A percentile compares a stretch with the other conserved stretches of the same genome.
Conservation (phyloP, 2,113 vertebrate species). For the Recurvirostra avosetta region DNA sequence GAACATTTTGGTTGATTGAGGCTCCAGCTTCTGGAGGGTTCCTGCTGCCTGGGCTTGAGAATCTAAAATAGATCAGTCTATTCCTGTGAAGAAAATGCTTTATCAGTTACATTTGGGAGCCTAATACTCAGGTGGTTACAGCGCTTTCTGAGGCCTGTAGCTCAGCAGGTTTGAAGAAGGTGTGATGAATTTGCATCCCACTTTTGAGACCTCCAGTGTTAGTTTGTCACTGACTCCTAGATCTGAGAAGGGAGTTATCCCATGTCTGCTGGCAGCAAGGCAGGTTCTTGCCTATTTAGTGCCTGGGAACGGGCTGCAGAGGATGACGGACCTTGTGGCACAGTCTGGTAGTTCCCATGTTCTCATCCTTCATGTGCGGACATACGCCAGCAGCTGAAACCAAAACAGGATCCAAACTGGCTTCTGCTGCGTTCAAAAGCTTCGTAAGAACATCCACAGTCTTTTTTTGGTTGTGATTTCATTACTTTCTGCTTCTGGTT, state of each 20-base stretch:
- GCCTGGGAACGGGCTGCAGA: background rate
- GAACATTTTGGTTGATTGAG: background rate
- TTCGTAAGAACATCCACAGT: background rate
- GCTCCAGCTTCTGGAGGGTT: constrained; percentile 20
- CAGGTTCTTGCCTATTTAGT: background rate
- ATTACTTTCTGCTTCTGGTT: background rate
- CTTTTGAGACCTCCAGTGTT: background rate
- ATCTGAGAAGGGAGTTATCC: background rate
- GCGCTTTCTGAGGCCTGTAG: background rate
- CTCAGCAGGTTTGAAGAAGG: background rate
- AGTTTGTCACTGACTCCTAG: background rate
- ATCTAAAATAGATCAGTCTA: constrained; percentile 1
- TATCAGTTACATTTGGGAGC: background rate
- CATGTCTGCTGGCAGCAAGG: background rate
- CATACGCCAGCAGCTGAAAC: background rate
- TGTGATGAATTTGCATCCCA: background rate
- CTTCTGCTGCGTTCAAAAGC: background rate
- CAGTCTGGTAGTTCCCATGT: background rate
- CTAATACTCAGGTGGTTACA: background rate
- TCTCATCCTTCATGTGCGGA: background rate
- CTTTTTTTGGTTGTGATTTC: background rate
- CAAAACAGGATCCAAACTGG: background rate
- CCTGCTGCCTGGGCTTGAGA: background rate
- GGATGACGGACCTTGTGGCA: background rate
- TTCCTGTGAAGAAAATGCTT: constrained; percentile 9